A percentile compares a stretch with the other conserved stretches of the same genome.
phyloP scores from a whole-genome alignment of 2,797 vertebrate species.

The Gadopsis bispinosus region DNA sequence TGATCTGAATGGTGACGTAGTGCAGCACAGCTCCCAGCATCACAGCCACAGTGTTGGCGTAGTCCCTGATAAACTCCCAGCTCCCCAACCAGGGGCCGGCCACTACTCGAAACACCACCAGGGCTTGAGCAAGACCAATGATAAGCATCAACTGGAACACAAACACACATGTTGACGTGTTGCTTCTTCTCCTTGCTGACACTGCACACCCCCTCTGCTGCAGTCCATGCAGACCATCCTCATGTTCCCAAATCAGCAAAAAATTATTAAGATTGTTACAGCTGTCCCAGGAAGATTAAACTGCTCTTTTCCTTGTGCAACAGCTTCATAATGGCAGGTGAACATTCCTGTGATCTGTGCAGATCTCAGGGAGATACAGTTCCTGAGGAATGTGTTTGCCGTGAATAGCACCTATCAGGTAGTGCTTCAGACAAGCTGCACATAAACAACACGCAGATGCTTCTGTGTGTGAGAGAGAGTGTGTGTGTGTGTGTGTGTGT shows the following conservation, averaged over 20 bases:
- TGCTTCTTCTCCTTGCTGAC: not conserved
- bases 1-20: constrained; percentile 86
- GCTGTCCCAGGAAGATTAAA: not conserved
- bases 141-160: constrained; percentile 78
- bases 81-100: constrained; percentile 76
- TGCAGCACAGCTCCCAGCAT: constrained; percentile 90
- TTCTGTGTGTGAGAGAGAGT: no score
- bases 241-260: not conserved
- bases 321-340: not conserved
- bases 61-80: constrained; percentile 77
- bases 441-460: not conserved
- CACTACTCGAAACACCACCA: constrained; percentile 92
- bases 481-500: no score
- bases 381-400: not conserved
- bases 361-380: not conserved
- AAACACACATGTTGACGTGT: not conserved
- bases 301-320: not conserved
- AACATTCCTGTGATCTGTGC: not conserved
- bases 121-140: constrained; percentile 87
- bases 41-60: constrained; percentile 84
- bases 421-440: not conserved
- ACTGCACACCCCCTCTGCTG: not conserved
- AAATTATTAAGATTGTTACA: not conserved
- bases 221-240: not conserved
- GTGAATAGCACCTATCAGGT: not conserved